phyloP scores from a whole-genome alignment of 2,113 vertebrate species.

The Gnathonemus echidnorhynchus region DNA sequence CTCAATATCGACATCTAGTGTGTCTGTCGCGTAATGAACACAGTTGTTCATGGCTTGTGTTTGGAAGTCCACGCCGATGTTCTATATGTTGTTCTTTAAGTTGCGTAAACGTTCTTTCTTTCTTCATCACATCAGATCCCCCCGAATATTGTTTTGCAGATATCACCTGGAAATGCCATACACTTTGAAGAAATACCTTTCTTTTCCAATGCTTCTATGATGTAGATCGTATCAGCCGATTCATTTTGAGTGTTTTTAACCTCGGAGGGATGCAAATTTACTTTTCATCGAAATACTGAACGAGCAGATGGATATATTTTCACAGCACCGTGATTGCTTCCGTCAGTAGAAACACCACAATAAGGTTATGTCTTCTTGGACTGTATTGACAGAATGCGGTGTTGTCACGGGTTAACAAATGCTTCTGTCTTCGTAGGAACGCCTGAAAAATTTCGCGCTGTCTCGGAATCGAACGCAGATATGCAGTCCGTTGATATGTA shows the following conservation, averaged over 20 bases:
- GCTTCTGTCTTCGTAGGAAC: conserved; percentile 21
- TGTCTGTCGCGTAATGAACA: conserved; percentile 28
- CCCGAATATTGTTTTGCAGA: conserved; percentile 30
- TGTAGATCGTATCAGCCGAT: conserved; percentile 14
- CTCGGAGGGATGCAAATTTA: conserved; percentile 2
- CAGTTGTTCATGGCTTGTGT: conserved; percentile 24
- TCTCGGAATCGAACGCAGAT: conserved; percentile 20
- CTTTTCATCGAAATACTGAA: conserved; percentile 26
- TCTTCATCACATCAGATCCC: conserved; percentile 22
- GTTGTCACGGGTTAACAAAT: conserved; percentile 22
- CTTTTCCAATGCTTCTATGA: conserved; percentile 26
- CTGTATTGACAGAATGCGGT: conserved; percentile 26
- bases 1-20: conserved; percentile 32
- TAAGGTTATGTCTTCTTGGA: conserved; percentile 24
- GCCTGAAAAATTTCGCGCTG: conserved; percentile 12
- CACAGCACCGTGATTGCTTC: conserved; percentile 18
- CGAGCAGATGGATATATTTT: conserved; percentile 19
- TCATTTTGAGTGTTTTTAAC: conserved; percentile 27
- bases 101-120: conserved; percentile 31
- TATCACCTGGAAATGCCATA: conserved; percentile 22
- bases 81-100: conserved; percentile 27
- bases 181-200: conserved; percentile 27
- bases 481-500: neutral
- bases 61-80: conserved; percentile 19
- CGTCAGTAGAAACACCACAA: conserved; percentile 24